phyloP scores from a whole-genome alignment of 2,797 vertebrate species.

The Gobionotothen gibberifrons region DNA sequence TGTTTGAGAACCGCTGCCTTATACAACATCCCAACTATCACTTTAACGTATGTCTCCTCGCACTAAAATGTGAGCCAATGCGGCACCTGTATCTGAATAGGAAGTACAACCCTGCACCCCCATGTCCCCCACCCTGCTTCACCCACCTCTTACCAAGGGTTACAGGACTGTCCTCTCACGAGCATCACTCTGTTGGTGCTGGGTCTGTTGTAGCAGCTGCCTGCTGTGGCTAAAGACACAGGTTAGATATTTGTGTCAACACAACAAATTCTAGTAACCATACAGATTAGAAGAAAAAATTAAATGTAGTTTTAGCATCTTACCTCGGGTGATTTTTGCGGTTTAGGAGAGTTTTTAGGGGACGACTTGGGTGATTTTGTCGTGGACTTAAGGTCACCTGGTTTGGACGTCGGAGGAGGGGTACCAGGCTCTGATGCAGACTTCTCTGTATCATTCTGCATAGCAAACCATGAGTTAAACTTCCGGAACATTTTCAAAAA shows the following conservation, averaged over 20 bases:
- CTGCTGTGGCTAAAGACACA: constrained; percentile 41
- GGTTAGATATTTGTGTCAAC: background rate
- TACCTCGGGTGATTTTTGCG: constrained; percentile 69
- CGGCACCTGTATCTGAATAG: constrained; percentile 13
- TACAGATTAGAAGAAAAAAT: rapidly evolving
- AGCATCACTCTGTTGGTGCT: constrained; percentile 74
- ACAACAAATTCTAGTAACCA: background rate
- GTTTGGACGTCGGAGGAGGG: constrained; percentile 70
- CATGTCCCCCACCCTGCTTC: constrained; percentile 25
- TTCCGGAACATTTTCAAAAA: background rate
- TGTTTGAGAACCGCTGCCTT: too few relatives aligned
- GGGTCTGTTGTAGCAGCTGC: constrained; percentile 60
- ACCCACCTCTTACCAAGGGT: constrained; percentile 78
- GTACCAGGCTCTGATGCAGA: constrained; percentile 74
- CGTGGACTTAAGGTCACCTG: constrained; percentile 63
- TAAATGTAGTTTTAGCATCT: background rate
- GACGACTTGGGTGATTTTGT: constrained; percentile 75
- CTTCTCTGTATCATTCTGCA: constrained; percentile 81
- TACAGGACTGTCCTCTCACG: constrained; percentile 50
- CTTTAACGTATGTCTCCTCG: constrained; percentile 8
- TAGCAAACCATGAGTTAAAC: background rate
- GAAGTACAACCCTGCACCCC: constrained; percentile 43
- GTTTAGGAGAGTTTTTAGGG: constrained; percentile 67
- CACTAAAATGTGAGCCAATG: background rate
- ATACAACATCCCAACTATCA: background rate